Percentiles rank a stretch among this genome's conserved stretches.
phyloP scores from a whole-genome alignment of 2,888 invertebrate species.

The Mayetiola destructor region DNA sequence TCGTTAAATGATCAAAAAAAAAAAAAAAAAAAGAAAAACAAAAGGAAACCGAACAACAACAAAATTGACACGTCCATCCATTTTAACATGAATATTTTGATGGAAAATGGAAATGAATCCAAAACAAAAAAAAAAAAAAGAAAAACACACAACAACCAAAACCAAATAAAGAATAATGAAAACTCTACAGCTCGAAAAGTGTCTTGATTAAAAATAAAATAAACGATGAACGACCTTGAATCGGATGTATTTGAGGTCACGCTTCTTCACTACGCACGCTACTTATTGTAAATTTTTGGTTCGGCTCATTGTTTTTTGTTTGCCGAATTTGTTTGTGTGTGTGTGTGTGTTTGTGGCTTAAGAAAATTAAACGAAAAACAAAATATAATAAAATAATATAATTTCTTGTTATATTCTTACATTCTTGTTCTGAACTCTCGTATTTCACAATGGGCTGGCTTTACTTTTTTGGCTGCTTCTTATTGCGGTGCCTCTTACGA shows the following conservation, averaged over 20 bases:
- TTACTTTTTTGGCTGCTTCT: too few species aligned
- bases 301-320: background rate
- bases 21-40: too few species aligned
- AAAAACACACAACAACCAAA: background rate
- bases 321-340: background rate
- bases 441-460: background rate
- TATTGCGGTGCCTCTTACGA: too few species aligned
- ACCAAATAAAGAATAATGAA: too few species aligned
- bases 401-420: background rate
- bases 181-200: too few species aligned
- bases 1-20: too few species aligned
- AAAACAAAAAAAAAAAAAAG: background rate
- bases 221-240: conserved; percentile 11
- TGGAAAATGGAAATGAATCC: background rate
- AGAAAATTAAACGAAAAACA: too few species aligned
- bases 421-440: background rate
- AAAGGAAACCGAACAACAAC: too few species aligned
- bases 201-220: background rate
- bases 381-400: too few species aligned
- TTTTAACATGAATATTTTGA: too few species aligned
- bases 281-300: background rate
- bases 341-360: background rate
- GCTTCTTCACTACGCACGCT: conserved; percentile 4
- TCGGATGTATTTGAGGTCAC: conserved; percentile 10
- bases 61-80: too few species aligned